Conservation (phyloP, 1,140 invertebrate genomes). For the Ridgeia piscesae region DNA sequence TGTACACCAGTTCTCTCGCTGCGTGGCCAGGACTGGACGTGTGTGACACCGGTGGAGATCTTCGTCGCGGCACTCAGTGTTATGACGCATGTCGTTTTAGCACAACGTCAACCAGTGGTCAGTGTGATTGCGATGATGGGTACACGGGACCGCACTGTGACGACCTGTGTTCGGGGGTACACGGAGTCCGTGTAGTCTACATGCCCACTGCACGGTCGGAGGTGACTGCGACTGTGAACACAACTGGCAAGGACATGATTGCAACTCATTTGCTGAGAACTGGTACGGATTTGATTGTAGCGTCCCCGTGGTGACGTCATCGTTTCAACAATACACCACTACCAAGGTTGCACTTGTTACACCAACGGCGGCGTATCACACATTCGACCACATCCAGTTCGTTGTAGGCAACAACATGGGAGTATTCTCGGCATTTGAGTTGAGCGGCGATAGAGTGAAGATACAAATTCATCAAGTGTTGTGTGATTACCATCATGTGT, state of each 20-base stretch:
- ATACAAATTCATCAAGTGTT: conserved; percentile 29
- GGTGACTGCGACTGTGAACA: conserved; percentile 34
- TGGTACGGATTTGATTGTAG: conserved; percentile 33
- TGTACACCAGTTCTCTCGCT: conserved; percentile 10
- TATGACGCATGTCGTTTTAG: conserved; percentile 32
- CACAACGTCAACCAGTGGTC: background rate
- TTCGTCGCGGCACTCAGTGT: conserved; percentile 21
- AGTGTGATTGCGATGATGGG: conserved; percentile 33
- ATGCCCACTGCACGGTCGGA: conserved; percentile 29
- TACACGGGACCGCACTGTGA: conserved; percentile 33
- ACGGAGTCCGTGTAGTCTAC: conserved; percentile 31
- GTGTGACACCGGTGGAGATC: background rate
- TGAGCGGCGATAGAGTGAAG: conserved; percentile 17
- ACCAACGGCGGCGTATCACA: conserved; percentile 27
- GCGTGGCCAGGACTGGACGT: background rate
- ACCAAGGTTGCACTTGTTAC: conserved; percentile 29
- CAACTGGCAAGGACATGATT: conserved; percentile 36
- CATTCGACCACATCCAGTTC: conserved; percentile 34
- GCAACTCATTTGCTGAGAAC: conserved; percentile 26
- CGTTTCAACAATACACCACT: background rate
- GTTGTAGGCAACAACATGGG: conserved; percentile 27
- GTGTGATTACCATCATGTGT: conserved; percentile 6
- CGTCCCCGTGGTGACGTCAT: conserved; percentile 21
- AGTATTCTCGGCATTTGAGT: conserved; percentile 30
- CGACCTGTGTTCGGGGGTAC: conserved; percentile 33